These are phyloP conservation scores for Idaea straminata DNA, from an alignment of 2,888 invertebrate genomes.

Conservation along the genomic window DNA sequence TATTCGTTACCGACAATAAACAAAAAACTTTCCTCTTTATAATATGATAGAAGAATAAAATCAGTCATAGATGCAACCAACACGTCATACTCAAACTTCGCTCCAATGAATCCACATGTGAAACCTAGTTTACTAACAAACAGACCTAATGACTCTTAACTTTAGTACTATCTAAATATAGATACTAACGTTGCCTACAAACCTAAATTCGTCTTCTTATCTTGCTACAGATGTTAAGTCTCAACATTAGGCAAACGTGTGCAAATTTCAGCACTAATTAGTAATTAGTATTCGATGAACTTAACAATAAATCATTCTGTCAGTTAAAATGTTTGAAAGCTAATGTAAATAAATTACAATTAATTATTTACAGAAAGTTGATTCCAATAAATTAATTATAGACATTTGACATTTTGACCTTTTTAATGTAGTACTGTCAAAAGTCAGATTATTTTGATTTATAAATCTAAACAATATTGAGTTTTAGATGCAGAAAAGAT, in stretches of 20 bases:
- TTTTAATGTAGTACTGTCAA: no score
- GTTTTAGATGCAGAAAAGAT: not conserved
- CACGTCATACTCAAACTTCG: constrained; percentile 2
- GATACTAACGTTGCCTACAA: constrained; percentile 23
- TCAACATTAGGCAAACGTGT: constrained; percentile 25
- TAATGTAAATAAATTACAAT: not conserved
- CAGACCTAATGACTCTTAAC: not conserved
- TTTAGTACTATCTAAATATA: not conserved
- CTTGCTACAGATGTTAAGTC: constrained; percentile 23
- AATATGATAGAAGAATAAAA: no score
- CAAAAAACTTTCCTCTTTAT: no score
- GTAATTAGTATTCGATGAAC: constrained; percentile 20
- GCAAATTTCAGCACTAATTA: constrained; percentile 24
- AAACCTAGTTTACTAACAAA: constrained; percentile 5
- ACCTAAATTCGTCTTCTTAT: constrained; percentile 23
- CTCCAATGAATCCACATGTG: not conserved
- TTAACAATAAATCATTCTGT: constrained; percentile 21
- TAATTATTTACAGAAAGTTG: not conserved
- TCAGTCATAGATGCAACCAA: not conserved
- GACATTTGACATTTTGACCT: not conserved
- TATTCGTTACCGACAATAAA: no score
- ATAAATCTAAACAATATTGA: no score
- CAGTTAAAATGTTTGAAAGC: not conserved
- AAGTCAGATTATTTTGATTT: no score
- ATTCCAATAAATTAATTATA: not conserved